Base-by-base conservation (phyloP, 2,888 invertebrate genomes). In the Desoria tigrina region DNA sequence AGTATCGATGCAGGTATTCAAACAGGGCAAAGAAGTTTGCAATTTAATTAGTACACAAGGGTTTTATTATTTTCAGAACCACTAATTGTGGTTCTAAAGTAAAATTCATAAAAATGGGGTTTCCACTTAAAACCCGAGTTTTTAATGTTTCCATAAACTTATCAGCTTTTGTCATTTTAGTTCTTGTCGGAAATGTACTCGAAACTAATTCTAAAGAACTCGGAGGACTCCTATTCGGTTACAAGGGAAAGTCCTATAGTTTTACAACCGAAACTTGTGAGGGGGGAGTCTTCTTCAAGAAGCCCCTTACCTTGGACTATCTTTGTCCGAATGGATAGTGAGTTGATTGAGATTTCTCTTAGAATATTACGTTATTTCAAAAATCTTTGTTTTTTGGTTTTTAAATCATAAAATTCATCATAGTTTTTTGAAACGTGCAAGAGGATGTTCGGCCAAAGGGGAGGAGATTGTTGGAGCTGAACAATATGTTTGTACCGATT, bases 321-420 rank as follows among this genome's bases (percentile, higher is more conserved):
- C 23, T 62, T 2, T 62, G 62, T 55, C 42, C 50, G 1, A 24
- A 39, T 27, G 62, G 62, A 54, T 62, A 42, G 62, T 62, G 42
- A 54, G 61, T 18, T 24, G n/a, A n/a, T 3, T 32, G 14, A 2
- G 16, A 37, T 57, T 39, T 14, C 49, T n/a, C n/a, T n/a, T 49
- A 49, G 11, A 49, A 11, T 16, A n/a, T 49, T 14, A 9, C 9
- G 11, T 39, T 39, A 11, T 39, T 39, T 11, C 11, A 39, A 39
- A 11, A 39, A 39, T 32, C 4, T 32, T 32, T 45, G 16, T 16
- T n/a, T 21, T n/a, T n/a, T 45, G n/a, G n/a, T 18, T 45, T 45
- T 21, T 6, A 45, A n/a, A 45, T n/a, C 6, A 45, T 45, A 45
- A 16, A 21, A 21, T 39, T 11, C 9, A 39, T 16, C 21, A 18